A percentile compares a stretch with the other conserved stretches of the same genome.
phyloP scores from a whole-genome alignment of 1,140 invertebrate species.

The Pararge aegeria region DNA sequence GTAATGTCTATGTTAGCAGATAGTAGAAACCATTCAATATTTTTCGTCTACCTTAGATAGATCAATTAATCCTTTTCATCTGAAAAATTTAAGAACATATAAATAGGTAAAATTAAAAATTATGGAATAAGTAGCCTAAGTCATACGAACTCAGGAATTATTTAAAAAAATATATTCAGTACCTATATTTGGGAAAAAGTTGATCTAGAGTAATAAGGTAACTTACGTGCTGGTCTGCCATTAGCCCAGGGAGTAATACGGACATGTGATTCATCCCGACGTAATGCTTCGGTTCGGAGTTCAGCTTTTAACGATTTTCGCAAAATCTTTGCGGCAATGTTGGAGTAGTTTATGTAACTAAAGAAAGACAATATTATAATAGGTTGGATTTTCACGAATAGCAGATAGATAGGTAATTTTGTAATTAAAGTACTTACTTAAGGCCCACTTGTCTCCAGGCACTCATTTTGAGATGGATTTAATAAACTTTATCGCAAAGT shows the following conservation, averaged over 20 bases:
- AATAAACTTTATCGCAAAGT: slow-evolving; percentile 13
- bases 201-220: background rate
- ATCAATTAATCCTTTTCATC: slow-evolving; percentile 67
- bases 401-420: background rate
- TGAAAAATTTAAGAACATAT: no score
- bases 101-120: background rate
- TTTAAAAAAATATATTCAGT: no score
- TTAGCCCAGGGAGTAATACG: slow-evolving; percentile 92
- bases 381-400: background rate
- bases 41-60: slow-evolving; percentile 51
- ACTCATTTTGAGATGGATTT: slow-evolving; percentile 55
- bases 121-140: background rate
- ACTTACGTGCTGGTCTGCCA: slow-evolving; percentile 91
- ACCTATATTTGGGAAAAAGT: background rate
- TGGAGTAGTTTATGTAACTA: slow-evolving; percentile 95
- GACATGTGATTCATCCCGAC: slow-evolving; percentile 87
- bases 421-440: slow-evolving; percentile 50
- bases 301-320: slow-evolving; percentile 89
- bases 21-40: slow-evolving; percentile 14
- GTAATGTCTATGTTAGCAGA: slow-evolving; percentile 29
- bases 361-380: slow-evolving; percentile 28
- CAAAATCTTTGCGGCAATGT: slow-evolving; percentile 91
- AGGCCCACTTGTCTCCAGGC: slow-evolving; percentile 72
- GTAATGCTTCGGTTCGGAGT: slow-evolving; percentile 85
- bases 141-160: no score